These are phyloP conservation scores for Macrocentrus cingulum DNA, from an alignment of 1,140 invertebrate genomes.

Conservation along the genomic window DNA sequence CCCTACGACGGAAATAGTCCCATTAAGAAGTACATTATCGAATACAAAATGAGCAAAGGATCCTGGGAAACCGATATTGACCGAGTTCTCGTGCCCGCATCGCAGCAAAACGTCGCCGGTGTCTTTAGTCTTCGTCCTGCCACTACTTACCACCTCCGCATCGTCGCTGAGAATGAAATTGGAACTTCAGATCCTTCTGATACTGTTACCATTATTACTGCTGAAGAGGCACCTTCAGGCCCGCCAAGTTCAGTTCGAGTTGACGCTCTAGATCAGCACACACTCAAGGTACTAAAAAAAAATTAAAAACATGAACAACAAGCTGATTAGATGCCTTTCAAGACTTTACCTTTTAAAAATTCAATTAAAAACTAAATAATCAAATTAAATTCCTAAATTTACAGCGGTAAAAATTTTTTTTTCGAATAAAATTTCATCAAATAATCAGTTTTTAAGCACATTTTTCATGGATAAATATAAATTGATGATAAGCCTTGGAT, in stretches of 20 bases:
- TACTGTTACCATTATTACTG: constrained; percentile 89
- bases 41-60: constrained; percentile 89
- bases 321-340: too few relatives aligned
- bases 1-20: constrained; percentile 96
- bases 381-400: too few relatives aligned
- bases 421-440: too few relatives aligned
- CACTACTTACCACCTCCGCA: constrained; percentile 87
- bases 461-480: too few relatives aligned
- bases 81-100: constrained; percentile 79
- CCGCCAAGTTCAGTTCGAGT: constrained; percentile 82
- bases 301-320: constrained; percentile 1
- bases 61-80: constrained; percentile 82
- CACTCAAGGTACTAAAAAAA: constrained; percentile 69
- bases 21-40: constrained; percentile 87
- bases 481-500: too few relatives aligned
- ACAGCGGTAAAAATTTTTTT: too few relatives aligned
- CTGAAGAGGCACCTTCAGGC: constrained; percentile 89
- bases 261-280: constrained; percentile 89
- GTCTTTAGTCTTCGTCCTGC: constrained; percentile 88
- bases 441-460: too few relatives aligned
- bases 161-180: constrained; percentile 93
- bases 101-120: constrained; percentile 80
- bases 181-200: constrained; percentile 89
- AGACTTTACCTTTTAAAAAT: too few relatives aligned
- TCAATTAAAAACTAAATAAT: too few relatives aligned